Evolutionary conservation across 2,113 vertebrate species (phyloP).

Genomic region (Clarias magur): DNA sequence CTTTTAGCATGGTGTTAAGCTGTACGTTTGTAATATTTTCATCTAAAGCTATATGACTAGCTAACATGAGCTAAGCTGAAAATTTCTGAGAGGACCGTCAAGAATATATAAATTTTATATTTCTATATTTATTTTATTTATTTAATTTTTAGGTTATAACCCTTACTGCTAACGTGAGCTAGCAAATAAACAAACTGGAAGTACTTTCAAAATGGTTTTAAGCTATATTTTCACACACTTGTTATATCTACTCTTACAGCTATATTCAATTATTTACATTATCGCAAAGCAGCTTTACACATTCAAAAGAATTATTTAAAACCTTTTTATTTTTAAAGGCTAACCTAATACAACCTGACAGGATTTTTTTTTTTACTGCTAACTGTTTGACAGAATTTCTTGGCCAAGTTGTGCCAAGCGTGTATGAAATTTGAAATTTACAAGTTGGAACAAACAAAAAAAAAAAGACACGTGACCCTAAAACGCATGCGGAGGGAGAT

Average conservation of each 20-base stretch:
- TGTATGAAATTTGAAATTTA: neutral
- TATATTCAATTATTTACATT: neutral
- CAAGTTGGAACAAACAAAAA: no score
- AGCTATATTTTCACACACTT: neutral
- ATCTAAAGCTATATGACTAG: no score
- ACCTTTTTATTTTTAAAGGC: neutral
- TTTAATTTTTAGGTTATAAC: no score
- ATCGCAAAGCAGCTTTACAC: no score
- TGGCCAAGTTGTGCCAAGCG: neutral
- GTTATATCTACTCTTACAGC: neutral
- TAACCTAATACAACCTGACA: neutral
- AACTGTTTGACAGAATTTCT: neutral
- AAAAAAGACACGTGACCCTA: neutral
- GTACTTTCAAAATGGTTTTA: neutral
- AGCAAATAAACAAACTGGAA: neutral
- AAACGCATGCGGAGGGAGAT: neutral
- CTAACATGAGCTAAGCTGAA: no score
- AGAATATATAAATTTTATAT: neutral
- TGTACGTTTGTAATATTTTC: no score
- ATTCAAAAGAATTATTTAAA: no score
- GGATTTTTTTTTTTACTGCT: neutral
- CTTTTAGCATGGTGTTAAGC: no score
- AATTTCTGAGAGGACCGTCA: neutral
- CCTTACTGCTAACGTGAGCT: neutral
- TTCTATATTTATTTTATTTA: no score